These are phyloP conservation scores for Pelusios castaneus DNA, from an alignment of 2,113 vertebrate genomes.

Conservation along the genomic window DNA sequence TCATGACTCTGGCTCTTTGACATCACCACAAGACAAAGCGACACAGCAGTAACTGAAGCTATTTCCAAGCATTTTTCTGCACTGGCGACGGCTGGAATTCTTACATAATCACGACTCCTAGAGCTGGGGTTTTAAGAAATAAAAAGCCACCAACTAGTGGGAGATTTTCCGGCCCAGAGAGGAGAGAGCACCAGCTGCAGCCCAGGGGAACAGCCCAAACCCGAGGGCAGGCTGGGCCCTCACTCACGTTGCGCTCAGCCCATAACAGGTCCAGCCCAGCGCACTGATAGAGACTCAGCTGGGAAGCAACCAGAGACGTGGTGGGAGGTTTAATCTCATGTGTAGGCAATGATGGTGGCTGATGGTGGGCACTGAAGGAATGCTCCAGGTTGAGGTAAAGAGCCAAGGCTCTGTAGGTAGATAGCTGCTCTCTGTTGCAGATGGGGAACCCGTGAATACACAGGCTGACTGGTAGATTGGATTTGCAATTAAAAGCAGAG, in stretches of 20 bases:
- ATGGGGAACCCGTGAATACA: background rate
- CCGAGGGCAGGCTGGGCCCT: background rate
- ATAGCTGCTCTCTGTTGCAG: background rate
- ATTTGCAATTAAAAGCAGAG: background rate
- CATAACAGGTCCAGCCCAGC: background rate
- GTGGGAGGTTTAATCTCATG: background rate
- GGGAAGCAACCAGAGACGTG: background rate
- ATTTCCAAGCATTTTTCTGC: background rate
- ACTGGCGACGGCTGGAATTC: background rate
- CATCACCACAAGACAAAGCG: background rate
- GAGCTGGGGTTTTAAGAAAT: background rate
- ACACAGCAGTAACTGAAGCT: background rate
- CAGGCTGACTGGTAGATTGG: background rate
- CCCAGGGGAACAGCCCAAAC: background rate
- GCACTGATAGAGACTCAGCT: background rate
- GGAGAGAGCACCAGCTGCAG: no score
- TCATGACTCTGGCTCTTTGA: no score
- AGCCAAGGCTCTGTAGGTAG: background rate
- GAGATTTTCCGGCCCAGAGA: background rate
- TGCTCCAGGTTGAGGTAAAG: background rate
- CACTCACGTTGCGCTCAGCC: background rate
- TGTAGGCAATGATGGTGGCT: background rate
- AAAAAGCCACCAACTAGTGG: background rate
- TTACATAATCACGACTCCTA: background rate
- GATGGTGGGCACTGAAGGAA: no score